Conservation (phyloP, 2,888 invertebrate species). For the Pecten maximus region DNA sequence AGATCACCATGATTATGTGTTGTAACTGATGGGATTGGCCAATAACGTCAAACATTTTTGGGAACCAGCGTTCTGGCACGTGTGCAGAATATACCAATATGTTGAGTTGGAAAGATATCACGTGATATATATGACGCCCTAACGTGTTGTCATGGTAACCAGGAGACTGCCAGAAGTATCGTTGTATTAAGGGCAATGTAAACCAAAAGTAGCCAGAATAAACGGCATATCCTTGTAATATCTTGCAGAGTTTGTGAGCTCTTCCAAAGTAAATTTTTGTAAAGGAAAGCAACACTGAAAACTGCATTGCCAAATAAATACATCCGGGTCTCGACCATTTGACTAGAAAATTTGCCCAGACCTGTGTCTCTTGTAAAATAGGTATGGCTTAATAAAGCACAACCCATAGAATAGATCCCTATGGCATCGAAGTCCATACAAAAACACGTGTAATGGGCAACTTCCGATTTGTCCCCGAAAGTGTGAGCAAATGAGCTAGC, state of each 20-base stretch:
- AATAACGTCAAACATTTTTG: not conserved
- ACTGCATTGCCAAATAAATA: not conserved
- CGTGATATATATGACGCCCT: not conserved
- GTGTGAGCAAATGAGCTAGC: not conserved
- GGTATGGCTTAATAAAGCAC: not conserved
- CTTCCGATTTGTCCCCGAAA: not conserved
- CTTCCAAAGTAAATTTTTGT: not conserved
- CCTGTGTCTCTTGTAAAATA: not conserved
- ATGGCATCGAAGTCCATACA: not conserved
- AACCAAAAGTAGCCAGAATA: not conserved
- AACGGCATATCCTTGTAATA: not conserved
- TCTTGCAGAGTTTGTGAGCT: not conserved
- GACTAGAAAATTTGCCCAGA: not conserved
- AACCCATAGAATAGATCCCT: not conserved
- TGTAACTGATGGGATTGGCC: not conserved
- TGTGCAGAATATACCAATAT: not conserved
- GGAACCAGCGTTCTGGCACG: not conserved
- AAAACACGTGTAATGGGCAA: not conserved
- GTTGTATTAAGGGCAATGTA: not conserved
- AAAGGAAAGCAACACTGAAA: not conserved
- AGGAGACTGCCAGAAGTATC: not conserved
- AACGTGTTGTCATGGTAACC: not conserved
- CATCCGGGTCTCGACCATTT: not conserved
- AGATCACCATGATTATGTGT: not conserved
- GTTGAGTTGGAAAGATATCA: not conserved